These are phyloP conservation scores for Nematostella vectensis DNA, from an alignment of 92 coral and sea anemone genomes.

Conservation along the genomic window DNA sequence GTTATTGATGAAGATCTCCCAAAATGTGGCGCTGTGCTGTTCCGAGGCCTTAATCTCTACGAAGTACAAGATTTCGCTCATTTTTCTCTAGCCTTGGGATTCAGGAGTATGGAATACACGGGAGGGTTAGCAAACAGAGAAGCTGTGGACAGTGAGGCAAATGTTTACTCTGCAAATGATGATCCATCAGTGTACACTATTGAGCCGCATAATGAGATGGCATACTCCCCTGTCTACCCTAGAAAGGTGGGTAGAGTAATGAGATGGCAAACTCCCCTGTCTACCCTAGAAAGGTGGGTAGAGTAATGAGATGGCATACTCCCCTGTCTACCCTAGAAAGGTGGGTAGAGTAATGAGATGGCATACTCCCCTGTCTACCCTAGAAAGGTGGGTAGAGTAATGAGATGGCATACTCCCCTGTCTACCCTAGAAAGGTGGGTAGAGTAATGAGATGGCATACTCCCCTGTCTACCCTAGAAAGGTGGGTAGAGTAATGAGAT, in stretches of 20 bases:
- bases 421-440: no score
- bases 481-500: no score
- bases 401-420: no score
- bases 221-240: constrained; percentile 74
- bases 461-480: no score
- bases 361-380: no score
- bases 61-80: constrained; percentile 46
- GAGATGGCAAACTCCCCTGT: no score
- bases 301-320: no score
- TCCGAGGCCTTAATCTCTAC: constrained; percentile 64
- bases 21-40: constrained; percentile 58
- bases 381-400: no score
- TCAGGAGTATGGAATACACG: constrained; percentile 58
- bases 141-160: constrained; percentile 41
- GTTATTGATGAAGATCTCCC: constrained; percentile 32
- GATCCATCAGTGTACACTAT: constrained; percentile 73
- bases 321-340: no score
- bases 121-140: constrained; percentile 76
- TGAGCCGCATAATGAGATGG: constrained; percentile 85
- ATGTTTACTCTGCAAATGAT: constrained; percentile 68
- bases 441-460: no score
- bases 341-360: no score
- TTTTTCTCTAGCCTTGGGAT: constrained; percentile 53
- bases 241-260: constrained; percentile 54
- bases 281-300: no score